Conservation (phyloP, 2,113 vertebrate genomes). For the Gymnorhina tibicen region DNA sequence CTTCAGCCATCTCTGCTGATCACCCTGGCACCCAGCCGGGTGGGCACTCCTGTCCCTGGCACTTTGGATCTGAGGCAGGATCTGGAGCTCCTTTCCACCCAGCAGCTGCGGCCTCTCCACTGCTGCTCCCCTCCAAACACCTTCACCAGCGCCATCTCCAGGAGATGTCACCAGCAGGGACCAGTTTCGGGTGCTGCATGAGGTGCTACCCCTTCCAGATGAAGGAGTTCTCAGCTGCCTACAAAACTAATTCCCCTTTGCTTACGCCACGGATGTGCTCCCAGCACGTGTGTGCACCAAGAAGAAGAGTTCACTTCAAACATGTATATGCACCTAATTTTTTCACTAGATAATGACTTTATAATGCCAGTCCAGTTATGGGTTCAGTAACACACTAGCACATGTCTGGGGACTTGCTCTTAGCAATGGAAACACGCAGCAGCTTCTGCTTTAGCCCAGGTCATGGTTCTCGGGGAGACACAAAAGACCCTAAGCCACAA, state of each 20-base stretch:
- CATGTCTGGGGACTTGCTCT: background rate
- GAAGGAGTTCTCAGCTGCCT: background rate
- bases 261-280: background rate
- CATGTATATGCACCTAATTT: background rate
- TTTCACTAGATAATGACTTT: background rate
- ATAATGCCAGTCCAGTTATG: background rate
- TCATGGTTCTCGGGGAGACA: background rate
- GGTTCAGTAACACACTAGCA: background rate
- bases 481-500: background rate
- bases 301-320: background rate
- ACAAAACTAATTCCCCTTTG: background rate
- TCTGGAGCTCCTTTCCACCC: background rate
- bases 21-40: background rate
- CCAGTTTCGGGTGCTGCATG: background rate
- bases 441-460: background rate
- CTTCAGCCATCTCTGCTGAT: background rate
- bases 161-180: background rate
- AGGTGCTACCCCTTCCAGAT: background rate
- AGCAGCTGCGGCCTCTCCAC: background rate
- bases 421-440: background rate
- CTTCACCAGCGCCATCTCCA: background rate
- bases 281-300: background rate
- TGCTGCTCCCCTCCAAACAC: background rate
- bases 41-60: background rate
- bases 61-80: background rate